Evolutionary conservation across 2,888 invertebrate species (phyloP), one percentile per base, ranked within the genome.

Genomic region (Formica aserva): DNA sequence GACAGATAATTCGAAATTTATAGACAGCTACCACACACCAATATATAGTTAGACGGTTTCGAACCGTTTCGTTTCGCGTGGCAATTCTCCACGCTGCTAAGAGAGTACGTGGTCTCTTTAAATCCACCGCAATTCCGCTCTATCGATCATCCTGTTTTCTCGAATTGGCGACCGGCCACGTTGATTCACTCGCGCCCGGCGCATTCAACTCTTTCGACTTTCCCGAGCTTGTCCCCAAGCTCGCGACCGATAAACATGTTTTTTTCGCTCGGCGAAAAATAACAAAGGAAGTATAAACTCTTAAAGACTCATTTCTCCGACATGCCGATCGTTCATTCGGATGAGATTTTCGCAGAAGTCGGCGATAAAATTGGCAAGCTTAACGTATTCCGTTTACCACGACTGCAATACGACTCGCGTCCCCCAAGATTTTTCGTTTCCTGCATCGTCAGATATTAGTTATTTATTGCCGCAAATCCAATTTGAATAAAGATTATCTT

Each of bases 221-320:
- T 71, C 45, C 69, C 45, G 45, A 55, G 29, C 32, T 55, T 41
- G 69, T 57, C 22, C 71, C 35, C 18, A 22, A 29, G 26, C 65
- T 38, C 18, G 18, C 57, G 52, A 57, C 67, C 26, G 71, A 80
- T 71, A 80, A 80, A 80, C 78, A 80, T 80, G 78, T 80, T 80
- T 52, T 80, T 52, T 80, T 78, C 78, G 67, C 77, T 52, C 26
- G 15, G 22, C 45, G 60, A 80, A 80, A 80, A 80, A 71, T 80
- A 80, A 71, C 78, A 32, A 35, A n/a, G n/a, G 41, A 29, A n/a
- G n/a, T 52, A 52, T 55, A 15, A 67, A 67, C 41, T 67, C 38
- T 52, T 52, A 52, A 13, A n/a, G 66, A 38, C 55, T 66, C 66
- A 26, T 77, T 77, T 77, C 66, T n/a, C 29, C 48, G 38, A 22